Conservation (phyloP, 1,140 invertebrate species). For the Colletes latitarsis region DNA sequence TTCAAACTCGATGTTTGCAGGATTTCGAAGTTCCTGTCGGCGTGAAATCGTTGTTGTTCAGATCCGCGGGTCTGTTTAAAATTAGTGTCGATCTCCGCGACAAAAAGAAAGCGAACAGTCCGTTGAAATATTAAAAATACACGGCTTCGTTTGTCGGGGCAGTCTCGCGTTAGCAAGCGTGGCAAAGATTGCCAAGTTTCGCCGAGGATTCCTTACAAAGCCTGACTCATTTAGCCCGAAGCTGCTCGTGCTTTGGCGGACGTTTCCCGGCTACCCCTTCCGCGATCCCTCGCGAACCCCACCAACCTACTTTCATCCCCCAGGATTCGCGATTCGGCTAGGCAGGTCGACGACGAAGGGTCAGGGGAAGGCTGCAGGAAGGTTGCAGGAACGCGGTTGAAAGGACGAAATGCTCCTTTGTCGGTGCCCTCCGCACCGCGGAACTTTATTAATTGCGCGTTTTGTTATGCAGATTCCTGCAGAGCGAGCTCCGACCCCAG, state of each 20-base stretch:
- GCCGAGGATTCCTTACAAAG: constrained; percentile 75
- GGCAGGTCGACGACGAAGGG: neutral
- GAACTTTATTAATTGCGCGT: constrained; percentile 81
- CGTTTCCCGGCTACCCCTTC: constrained; percentile 18
- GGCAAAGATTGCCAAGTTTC: constrained; percentile 72
- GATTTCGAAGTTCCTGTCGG: no score
- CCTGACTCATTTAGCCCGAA: constrained; percentile 77
- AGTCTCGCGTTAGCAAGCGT: constrained; percentile 34
- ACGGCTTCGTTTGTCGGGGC: constrained; percentile 13
- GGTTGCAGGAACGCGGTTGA: constrained; percentile 71
- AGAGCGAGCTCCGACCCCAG: constrained; percentile 57
- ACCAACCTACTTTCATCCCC: constrained; percentile 32
- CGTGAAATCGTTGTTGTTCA: no score
- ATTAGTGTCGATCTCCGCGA: no score
- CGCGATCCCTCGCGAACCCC: constrained; percentile 9
- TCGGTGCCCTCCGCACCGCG: constrained; percentile 66
- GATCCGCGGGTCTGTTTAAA: no score
- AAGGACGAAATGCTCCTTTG: constrained; percentile 80
- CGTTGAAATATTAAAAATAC: constrained; percentile 28
- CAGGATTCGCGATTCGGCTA: constrained; percentile 2
- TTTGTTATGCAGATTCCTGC: constrained; percentile 80
- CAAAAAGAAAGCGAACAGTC: neutral
- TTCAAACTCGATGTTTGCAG: no score
- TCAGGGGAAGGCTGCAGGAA: constrained; percentile 18
- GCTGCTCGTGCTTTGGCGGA: constrained; percentile 27